Evolutionary conservation across 2,888 invertebrate genomes (phyloP).

Genomic region (Aelia acuminata): DNA sequence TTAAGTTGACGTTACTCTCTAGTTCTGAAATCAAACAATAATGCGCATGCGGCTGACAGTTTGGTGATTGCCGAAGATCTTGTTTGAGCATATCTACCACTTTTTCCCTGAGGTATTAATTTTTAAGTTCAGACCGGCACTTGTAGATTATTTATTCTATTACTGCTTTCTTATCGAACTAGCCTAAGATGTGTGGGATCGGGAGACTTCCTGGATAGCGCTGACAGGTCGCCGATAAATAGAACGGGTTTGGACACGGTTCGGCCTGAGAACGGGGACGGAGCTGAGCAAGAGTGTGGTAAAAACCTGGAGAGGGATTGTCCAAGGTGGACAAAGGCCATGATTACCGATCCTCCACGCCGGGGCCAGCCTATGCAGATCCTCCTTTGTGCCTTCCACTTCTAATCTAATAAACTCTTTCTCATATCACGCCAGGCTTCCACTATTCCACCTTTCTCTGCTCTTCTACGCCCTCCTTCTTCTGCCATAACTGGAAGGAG

Average conservation of each 20-base stretch:
- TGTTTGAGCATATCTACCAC: too few species aligned
- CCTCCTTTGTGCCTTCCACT: constrained; percentile 9
- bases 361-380: not conserved
- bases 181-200: not conserved
- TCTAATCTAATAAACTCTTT: constrained; percentile 51
- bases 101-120: too few species aligned
- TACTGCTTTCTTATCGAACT: not conserved
- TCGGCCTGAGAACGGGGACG: constrained; percentile 33
- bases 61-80: too few species aligned
- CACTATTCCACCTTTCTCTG: not conserved
- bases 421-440: constrained; percentile 5
- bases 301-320: constrained; percentile 14
- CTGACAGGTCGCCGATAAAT: not conserved
- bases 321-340: not conserved
- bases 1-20: too few species aligned
- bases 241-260: constrained; percentile 39
- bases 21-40: too few species aligned
- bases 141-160: not conserved
- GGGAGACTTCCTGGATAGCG: not conserved
- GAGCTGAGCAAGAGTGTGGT: constrained; percentile 40
- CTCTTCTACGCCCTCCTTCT: not conserved
- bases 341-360: constrained; percentile 31
- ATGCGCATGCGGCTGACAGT: too few species aligned
- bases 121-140: too few species aligned
- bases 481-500: not conserved